Conservation (phyloP, 2,113 vertebrate species). For the Zosterops lateralis region DNA sequence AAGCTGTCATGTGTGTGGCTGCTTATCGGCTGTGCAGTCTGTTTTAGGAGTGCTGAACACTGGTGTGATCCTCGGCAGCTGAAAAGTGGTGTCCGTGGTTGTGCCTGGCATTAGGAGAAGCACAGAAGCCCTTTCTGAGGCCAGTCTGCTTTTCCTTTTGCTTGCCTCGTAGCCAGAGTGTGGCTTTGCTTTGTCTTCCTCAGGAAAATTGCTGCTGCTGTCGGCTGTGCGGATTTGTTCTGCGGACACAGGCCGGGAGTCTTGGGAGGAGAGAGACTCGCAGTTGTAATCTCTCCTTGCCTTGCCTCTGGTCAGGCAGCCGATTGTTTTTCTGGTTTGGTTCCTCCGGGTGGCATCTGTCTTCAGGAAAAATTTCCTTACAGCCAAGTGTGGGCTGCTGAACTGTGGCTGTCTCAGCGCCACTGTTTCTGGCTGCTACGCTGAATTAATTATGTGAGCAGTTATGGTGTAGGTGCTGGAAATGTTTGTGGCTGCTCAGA, state of each 20-base stretch:
- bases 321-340: slow-evolving; percentile 60
- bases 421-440: not conserved
- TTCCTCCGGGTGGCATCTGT: slow-evolving; percentile 65
- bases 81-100: rapidly evolving
- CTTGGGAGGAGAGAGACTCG: not conserved
- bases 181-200: slow-evolving; percentile 4
- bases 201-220: slow-evolving; percentile 17
- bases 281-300: slow-evolving; percentile 27
- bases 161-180: not conserved
- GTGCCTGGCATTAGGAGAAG: not conserved
- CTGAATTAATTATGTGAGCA: slow-evolving; percentile 10
- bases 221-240: not conserved
- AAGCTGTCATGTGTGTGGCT: not conserved
- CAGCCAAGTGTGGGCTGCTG: slow-evolving; percentile 18
- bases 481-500: not conserved
- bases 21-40: not conserved
- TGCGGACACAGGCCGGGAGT: not conserved
- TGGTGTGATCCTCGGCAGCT: not conserved
- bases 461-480: not conserved
- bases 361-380: slow-evolving; percentile 59
- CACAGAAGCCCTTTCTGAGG: not conserved
- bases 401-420: not conserved
- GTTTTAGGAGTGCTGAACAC: not conserved
- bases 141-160: not conserved
- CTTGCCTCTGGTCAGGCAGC: slow-evolving; percentile 48